Conservation (phyloP, 1,140 invertebrate species). For the Tetragnatha versicolor region DNA sequence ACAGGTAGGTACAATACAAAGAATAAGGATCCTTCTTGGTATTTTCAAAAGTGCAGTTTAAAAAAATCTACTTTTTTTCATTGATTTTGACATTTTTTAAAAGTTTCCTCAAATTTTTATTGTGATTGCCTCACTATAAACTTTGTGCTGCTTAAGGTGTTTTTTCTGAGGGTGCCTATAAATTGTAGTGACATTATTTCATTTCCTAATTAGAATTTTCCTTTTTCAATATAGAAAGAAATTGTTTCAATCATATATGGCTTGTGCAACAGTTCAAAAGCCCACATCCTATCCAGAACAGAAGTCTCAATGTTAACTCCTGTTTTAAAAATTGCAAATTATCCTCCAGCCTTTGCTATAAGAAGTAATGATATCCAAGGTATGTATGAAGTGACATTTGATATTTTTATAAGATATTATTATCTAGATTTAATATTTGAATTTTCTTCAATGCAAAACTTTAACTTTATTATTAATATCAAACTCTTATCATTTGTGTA, state of each 20-base stretch:
- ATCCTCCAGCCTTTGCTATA: conserved; percentile 70
- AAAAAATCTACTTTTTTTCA: too few species aligned
- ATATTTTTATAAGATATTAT: too few species aligned
- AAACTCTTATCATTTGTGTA: background rate
- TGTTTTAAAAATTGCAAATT: conserved; percentile 74
- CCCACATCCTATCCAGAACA: conserved; percentile 61
- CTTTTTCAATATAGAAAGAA: conserved; percentile 61
- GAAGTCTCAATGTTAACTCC: conserved; percentile 71
- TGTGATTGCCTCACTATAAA: too few species aligned
- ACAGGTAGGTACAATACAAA: too few species aligned
- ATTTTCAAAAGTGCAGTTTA: too few species aligned
- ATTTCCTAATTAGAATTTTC: background rate
- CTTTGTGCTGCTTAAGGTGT: too few species aligned
- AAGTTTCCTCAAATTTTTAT: too few species aligned
- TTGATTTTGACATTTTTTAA: too few species aligned
- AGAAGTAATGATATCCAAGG: conserved; percentile 63
- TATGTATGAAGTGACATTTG: conserved; percentile 54
- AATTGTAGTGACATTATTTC: too few species aligned
- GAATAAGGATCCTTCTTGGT: too few species aligned
- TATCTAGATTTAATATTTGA: background rate
- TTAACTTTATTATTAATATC: background rate
- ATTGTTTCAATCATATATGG: conserved; percentile 63
- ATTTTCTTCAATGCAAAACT: background rate
- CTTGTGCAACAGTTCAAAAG: conserved; percentile 61
- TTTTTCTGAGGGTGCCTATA: too few species aligned